These are phyloP conservation scores for Sakesphorus luctuosus DNA, from an alignment of 2,113 vertebrate species.

Conservation along the genomic window DNA sequence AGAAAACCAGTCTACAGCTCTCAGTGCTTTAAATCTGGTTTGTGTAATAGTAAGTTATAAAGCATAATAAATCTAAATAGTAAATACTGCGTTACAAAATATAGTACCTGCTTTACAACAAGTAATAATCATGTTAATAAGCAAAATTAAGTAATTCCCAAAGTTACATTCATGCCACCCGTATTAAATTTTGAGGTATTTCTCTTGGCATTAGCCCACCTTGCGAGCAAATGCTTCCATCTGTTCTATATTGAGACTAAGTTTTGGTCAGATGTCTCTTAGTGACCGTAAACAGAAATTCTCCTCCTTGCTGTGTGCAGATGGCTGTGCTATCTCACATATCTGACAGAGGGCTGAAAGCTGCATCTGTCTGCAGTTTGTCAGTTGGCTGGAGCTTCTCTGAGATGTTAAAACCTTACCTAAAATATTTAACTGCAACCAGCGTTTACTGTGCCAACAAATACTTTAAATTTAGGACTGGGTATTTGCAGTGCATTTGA, in stretches of 20 bases:
- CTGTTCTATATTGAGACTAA: neutral
- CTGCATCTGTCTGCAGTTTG: constrained; percentile 46
- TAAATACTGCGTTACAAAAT: neutral
- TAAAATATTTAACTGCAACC: neutral
- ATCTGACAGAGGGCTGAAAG: constrained; percentile 9
- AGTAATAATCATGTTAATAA: neutral
- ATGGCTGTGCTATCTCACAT: neutral
- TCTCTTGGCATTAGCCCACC: neutral
- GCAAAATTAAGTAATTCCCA: neutral
- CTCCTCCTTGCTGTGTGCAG: neutral
- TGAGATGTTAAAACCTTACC: neutral
- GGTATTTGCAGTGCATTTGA: neutral
- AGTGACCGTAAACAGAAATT: constrained; percentile 2
- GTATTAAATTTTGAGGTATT: neutral
- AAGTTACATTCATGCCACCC: neutral
- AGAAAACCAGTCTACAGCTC: neutral
- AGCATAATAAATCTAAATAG: neutral
- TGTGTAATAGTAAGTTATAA: neutral
- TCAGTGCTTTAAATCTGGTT: neutral
- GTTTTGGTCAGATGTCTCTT: constrained; percentile 5
- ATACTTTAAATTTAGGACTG: neutral
- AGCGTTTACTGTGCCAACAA: constrained; percentile 9
- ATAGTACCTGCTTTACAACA: neutral
- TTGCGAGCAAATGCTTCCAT: constrained; percentile 14
- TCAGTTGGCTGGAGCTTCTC: neutral